Evolutionary conservation across 2,888 invertebrate genomes (phyloP), one percentile per base, ranked within the genome.

Genomic region (Nomada lathburiana): DNA sequence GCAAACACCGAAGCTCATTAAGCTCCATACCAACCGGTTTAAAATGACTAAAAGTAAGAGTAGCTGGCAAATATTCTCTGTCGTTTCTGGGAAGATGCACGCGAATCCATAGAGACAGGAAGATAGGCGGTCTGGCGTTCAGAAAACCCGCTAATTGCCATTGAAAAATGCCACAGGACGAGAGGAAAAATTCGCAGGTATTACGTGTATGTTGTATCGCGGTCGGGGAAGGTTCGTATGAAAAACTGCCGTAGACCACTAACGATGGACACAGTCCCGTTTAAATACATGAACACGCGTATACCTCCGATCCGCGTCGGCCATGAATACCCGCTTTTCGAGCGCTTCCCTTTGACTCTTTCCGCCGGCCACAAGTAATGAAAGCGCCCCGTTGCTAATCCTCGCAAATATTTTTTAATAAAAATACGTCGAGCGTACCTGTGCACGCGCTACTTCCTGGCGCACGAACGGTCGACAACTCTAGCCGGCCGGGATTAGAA

Each of bases 331-430:
- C 29, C 73, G 74, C 84, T 74, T 83, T 80, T 78, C 57, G 73
- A 80, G 70, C 65, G 73, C 73, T 64, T 63, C 59, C 81, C 85
- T 84, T 84, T 76, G 79, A 69, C 78, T 75, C 82, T 69, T 80
- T 63, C 50, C 71, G 72, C 82, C 69, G 69, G 76, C 72, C 72
- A 69, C 78, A 73, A 76, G 84, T 86, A 86, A 86, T 86, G 84
- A 86, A 86, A 86, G 67, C 85, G 72, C 80, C 82, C 69, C 55
- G 26, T 67, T 73, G 73, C 85, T 86, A 85, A 86, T 86, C 82
- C 85, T 64, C 69, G 82, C 72, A 86, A 86, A 86, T 86, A 86
- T 85, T 86, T 85, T 85, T 85, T 85, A 85, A 86, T 86, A 82
- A 85, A 82, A 85, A 84, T 82, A 65, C 75, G 82, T n/a, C 62